Conservation (phyloP, 2,888 invertebrate genomes). For the Shargacucullia verbasci region DNA sequence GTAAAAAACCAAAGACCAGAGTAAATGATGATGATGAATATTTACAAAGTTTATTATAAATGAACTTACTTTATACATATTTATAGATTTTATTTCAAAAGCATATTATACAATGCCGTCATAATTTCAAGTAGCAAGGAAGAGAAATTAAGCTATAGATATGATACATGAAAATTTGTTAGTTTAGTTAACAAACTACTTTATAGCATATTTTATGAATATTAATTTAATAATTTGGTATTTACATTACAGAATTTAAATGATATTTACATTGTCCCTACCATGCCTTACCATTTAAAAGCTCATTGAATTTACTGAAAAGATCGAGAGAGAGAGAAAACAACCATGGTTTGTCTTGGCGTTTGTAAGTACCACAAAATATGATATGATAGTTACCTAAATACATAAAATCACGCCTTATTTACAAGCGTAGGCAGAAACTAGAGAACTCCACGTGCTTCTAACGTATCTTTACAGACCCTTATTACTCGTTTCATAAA, state of each 20-base stretch:
- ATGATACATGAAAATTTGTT: not conserved
- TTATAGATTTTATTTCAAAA: slow-evolving; percentile 25
- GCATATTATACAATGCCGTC: slow-evolving; percentile 26
- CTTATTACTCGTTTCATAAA: too few species aligned
- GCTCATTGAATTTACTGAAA: not conserved
- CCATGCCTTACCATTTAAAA: not conserved
- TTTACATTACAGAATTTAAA: not conserved
- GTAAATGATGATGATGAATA: slow-evolving; percentile 14
- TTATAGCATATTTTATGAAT: not conserved
- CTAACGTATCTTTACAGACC: too few species aligned
- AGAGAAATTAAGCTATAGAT: not conserved
- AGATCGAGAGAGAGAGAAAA: too few species aligned
- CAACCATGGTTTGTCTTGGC: too few species aligned
- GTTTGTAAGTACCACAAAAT: too few species aligned
- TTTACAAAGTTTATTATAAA: slow-evolving; percentile 36
- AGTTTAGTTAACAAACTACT: not conserved
- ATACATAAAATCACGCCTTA: too few species aligned
- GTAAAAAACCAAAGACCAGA: slow-evolving; percentile 39
- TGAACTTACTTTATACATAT: slow-evolving; percentile 8
- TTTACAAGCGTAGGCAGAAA: too few species aligned
- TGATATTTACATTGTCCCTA: not conserved
- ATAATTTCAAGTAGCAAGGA: not conserved
- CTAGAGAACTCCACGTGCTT: too few species aligned
- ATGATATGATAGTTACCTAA: too few species aligned
- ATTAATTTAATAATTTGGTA: too few species aligned